phyloP scores from a whole-genome alignment of 2,113 vertebrate species.

The Callocephalon fimbriatum region DNA sequence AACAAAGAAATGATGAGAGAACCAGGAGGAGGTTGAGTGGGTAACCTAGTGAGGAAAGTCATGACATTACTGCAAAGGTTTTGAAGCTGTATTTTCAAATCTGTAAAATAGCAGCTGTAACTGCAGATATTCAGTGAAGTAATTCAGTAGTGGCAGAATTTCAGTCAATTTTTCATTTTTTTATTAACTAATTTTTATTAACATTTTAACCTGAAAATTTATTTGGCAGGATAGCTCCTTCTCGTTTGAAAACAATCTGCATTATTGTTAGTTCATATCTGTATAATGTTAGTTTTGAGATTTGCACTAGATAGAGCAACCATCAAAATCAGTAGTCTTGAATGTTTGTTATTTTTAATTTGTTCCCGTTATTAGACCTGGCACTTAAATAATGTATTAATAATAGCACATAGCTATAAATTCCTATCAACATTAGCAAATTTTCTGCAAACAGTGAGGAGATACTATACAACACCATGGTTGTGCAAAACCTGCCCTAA shows the following conservation, averaged over 20 bases:
- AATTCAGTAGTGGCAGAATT: not conserved
- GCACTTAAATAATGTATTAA: not conserved
- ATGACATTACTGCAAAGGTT: not conserved
- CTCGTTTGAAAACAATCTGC: not conserved
- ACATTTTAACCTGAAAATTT: not conserved
- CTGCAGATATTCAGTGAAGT: not conserved
- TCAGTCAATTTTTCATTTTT: not conserved
- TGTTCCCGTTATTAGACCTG: not conserved
- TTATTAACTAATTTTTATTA: not conserved
- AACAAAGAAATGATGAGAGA: not conserved
- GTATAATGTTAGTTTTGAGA: not conserved
- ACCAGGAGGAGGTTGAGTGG: not conserved
- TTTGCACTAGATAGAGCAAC: not conserved
- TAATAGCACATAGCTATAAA: not conserved
- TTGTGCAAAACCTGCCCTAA: not conserved
- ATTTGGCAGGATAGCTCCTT: not conserved
- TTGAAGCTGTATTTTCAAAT: not conserved
- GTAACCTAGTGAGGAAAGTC: not conserved
- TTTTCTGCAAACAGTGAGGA: not conserved
- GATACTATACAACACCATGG: not conserved
- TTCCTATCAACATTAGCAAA: not conserved
- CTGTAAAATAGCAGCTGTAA: not conserved
- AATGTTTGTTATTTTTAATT: not conserved
- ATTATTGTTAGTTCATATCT: not conserved
- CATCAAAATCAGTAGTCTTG: not conserved